Base-by-base conservation (phyloP, 1,140 invertebrate species). In the Eurosta solidaginis region DNA sequence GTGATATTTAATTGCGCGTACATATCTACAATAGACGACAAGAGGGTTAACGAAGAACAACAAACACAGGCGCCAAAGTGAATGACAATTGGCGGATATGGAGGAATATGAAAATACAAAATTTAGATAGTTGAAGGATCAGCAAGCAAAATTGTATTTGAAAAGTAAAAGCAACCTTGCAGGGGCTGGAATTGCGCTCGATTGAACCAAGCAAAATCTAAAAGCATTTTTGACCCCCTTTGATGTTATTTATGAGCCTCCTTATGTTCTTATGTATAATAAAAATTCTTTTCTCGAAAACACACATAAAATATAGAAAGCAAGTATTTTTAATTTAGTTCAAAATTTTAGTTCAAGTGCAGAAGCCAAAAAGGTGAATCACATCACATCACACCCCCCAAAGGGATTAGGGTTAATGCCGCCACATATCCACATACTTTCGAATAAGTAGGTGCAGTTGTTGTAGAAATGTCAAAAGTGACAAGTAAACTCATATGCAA, bases 1-100 rank as follows among this genome's bases (percentile, higher is more conserved):
- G 59, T 68, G 40, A 68, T 68, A 68, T 68, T 68, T 68, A 68
- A 68, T 68, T 68, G 59, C n/a, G 59, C 59, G 27, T 68, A n/a
- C 54, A 47, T 40, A n/a, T n/a, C n/a, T n/a, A n/a, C n/a, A n/a
- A n/a, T n/a, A n/a, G n/a, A n/a, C 2, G 33, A 9, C 3, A 40
- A n/a, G n/a, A 33, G 33, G 59, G 59, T 22, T 68, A 42, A 68
- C 17, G 7, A 47, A 47, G 22, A 42, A 7, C 17, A n/a, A 17
- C 1, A 29, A 33, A 10, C 54, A 63, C 5, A 52, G 52, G 52
- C 59, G 33, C n/a, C 59, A 36, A 68, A 68, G n/a, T 68, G 59
- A 40, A 7, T 33, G 54, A 59, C 54, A 40, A 68, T 68, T 68
- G 59, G 59, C 59, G 59, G 59, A 68, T 68, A 20, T 68, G 7